Percentiles rank a stretch among this genome's conserved stretches.
Conservation (phyloP, 2,797 vertebrate species). For the Propithecus deckenii region DNA sequence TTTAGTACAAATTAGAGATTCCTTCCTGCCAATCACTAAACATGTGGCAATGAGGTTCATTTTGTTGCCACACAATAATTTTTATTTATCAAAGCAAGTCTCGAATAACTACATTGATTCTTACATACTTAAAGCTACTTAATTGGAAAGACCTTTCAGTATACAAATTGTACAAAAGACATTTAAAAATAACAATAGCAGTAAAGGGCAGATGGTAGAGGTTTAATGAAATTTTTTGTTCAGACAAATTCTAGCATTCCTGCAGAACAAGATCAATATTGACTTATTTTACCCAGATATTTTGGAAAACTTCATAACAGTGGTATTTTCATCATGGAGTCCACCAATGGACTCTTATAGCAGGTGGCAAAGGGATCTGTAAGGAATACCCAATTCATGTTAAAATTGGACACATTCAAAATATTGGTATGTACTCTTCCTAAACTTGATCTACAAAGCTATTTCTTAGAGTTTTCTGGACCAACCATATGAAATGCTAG, state of each 20-base stretch:
- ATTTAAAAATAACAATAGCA: conserved; percentile 75
- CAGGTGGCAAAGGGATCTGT: background rate
- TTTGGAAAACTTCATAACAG: conserved; percentile 23
- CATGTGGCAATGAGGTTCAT: conserved; percentile 48
- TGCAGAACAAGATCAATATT: conserved; percentile 78
- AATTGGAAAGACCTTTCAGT: conserved; percentile 63
- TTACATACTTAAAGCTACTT: conserved; percentile 71
- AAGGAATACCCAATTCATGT: background rate
- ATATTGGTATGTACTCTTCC: background rate
- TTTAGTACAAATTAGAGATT: conserved; percentile 67
- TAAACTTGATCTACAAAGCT: background rate
- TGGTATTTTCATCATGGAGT: background rate
- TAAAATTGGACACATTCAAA: background rate
- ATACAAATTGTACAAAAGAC: conserved; percentile 62
- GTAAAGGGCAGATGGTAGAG: conserved; percentile 73
- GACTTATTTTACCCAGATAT: conserved; percentile 67
- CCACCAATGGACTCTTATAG: background rate
- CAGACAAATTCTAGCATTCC: conserved; percentile 74
- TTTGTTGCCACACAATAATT: conserved; percentile 75
- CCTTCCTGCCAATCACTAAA: conserved; percentile 33
- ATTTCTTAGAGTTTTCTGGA: background rate
- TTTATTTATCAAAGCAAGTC: conserved; percentile 77
- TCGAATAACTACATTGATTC: conserved; percentile 77
- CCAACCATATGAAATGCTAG: background rate
- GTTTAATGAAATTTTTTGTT: conserved; percentile 82